Evolutionary conservation across 1,140 invertebrate species (phyloP).

Genomic region (Orchestia grillus): DNA sequence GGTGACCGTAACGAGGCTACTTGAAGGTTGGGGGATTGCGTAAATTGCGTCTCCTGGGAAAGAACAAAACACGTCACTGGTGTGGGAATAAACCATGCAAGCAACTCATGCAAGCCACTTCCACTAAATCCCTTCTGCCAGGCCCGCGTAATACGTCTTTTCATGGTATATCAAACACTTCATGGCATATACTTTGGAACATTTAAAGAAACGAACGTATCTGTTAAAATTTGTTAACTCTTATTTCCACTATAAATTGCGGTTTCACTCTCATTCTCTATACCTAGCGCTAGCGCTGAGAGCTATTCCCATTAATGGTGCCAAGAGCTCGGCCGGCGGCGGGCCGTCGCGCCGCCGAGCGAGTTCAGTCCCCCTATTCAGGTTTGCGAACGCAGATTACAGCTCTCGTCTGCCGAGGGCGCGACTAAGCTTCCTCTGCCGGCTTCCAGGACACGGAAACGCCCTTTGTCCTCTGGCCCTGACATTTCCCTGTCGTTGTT

Average conservation of each 20-base stretch:
- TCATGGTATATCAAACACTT: too few species aligned
- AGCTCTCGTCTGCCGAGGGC: background rate
- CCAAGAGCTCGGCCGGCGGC: too few species aligned
- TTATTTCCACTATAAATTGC: background rate
- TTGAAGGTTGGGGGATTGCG: background rate
- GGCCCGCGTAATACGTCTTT: too few species aligned
- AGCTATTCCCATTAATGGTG: background rate
- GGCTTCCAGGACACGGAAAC: conserved; percentile 42
- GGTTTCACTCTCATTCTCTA: background rate
- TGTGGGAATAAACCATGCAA: background rate
- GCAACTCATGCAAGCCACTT: background rate
- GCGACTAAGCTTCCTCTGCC: background rate
- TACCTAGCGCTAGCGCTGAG: too few species aligned
- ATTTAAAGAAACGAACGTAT: background rate
- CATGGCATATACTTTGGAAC: too few species aligned
- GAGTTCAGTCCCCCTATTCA: background rate
- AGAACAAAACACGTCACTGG: background rate
- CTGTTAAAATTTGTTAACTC: background rate
- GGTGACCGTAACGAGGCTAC: background rate
- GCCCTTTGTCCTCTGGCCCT: conserved; percentile 10
- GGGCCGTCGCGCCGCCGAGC: too few species aligned
- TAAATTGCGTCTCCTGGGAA: background rate
- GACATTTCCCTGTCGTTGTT: background rate
- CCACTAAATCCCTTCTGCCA: background rate
- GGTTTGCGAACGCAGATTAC: background rate